A percentile compares a stretch with the other conserved stretches of the same genome.
These are phyloP conservation scores for Empidonax alnorum DNA, from an alignment of 2,113 vertebrate species.

Conservation along the genomic window DNA sequence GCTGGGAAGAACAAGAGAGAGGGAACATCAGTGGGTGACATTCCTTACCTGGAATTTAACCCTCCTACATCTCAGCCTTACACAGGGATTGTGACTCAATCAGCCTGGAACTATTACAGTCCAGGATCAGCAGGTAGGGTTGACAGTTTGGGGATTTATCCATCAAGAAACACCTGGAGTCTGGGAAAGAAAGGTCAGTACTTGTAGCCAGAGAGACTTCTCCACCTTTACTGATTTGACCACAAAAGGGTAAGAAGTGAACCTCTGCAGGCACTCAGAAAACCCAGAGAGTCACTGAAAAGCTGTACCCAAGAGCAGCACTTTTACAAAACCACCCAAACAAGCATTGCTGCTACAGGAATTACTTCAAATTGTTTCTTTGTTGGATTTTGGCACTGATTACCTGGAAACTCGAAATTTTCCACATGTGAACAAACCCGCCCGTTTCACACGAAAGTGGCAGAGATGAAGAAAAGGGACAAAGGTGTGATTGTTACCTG, in stretches of 20 bases:
- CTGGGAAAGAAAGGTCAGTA: not conserved
- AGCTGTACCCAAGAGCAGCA: not conserved
- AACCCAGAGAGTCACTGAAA: not conserved
- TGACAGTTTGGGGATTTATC: not conserved
- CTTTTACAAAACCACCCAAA: not conserved
- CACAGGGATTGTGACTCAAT: accelerated
- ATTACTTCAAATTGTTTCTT: accelerated
- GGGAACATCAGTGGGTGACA: not conserved
- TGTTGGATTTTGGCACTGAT: not conserved
- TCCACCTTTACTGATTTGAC: not conserved
- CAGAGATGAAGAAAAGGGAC: not conserved
- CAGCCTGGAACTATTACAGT: not conserved
- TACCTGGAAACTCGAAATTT: not conserved
- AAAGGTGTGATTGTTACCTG: constrained; percentile 55
- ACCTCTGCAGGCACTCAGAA: not conserved
- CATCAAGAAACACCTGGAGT: not conserved
- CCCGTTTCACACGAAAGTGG: accelerated
- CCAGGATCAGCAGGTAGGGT: not conserved
- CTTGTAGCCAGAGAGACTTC: not conserved
- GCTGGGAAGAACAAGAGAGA: constrained; percentile 18
- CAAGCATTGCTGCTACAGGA: not conserved
- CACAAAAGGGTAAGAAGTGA: not conserved
- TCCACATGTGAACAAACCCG: not conserved
- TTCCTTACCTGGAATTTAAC: not conserved
- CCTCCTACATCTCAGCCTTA: not conserved